Evolutionary conservation across 2,888 invertebrate genomes (phyloP).

Genomic region (Orthosia gracilis): DNA sequence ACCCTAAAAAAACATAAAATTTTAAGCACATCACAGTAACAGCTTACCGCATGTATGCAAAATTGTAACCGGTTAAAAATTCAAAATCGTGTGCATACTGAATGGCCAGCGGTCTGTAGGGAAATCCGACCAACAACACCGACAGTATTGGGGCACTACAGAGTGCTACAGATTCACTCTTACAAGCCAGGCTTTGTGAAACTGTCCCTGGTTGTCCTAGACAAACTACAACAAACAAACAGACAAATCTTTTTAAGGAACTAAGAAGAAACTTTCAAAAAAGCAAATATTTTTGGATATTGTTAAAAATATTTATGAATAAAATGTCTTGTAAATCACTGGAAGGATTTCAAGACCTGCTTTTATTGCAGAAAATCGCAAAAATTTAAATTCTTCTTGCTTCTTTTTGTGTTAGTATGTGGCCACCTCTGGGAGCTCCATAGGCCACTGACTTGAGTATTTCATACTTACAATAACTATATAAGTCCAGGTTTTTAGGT

Average conservation of each 20-base stretch:
- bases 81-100: constrained; percentile 39
- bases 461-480: too few species aligned
- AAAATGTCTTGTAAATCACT: too few species aligned
- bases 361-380: neutral
- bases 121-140: constrained; percentile 36
- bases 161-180: constrained; percentile 7
- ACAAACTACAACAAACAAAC: too few species aligned
- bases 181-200: neutral
- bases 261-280: too few species aligned
- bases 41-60: constrained; percentile 21
- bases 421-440: too few species aligned
- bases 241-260: too few species aligned
- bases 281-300: too few species aligned
- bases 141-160: constrained; percentile 8
- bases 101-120: constrained; percentile 33
- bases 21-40: constrained; percentile 11
- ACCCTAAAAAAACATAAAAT: constrained; percentile 3
- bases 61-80: constrained; percentile 47
- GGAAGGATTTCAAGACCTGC: neutral
- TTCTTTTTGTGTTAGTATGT: too few species aligned
- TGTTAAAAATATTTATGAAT: too few species aligned
- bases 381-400: too few species aligned
- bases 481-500: too few species aligned
- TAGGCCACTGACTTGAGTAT: too few species aligned
- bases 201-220: neutral